A percentile compares a stretch with the other conserved stretches of the same genome.
phyloP scores from a whole-genome alignment of 37 sponge, comb jelly and placozoan species.

The Agelas oroides region DNA sequence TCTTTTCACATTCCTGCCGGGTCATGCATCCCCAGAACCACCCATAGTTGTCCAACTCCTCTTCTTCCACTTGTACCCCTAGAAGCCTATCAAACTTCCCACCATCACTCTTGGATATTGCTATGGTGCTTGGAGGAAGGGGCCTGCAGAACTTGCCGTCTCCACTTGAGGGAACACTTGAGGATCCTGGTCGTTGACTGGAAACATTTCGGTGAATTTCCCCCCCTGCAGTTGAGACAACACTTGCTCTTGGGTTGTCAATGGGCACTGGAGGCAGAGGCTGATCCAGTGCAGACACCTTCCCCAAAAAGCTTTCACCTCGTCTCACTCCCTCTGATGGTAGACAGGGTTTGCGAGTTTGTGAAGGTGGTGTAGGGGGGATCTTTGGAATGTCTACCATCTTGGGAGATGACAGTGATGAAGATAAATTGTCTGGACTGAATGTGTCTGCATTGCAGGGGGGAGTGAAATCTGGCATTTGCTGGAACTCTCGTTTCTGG shows the following conservation, averaged over 20 bases:
- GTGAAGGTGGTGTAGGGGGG: not conserved
- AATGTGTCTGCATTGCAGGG: slow-evolving; percentile 5
- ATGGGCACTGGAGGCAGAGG: slow-evolving; percentile 12
- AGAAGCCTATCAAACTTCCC: not conserved
- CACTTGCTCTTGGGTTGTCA: slow-evolving; percentile 7
- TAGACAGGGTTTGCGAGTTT: no score
- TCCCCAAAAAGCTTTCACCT: not conserved
- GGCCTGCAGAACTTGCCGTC: slow-evolving; percentile 12
- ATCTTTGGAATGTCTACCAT: not conserved
- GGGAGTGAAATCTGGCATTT: not conserved
- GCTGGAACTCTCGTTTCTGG: not conserved
- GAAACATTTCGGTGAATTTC: slow-evolving; percentile 13
- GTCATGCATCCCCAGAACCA: slow-evolving; percentile 73
- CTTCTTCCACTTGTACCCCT: not conserved
- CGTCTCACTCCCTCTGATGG: no score
- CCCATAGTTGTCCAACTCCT: slow-evolving; percentile 24
- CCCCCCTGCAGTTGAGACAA: slow-evolving; percentile 46
- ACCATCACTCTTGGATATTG: no score
- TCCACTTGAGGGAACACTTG: slow-evolving; percentile 45
- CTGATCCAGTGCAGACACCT: not conserved
- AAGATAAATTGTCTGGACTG: not conserved
- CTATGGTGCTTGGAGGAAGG: not conserved
- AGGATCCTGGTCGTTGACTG: not conserved
- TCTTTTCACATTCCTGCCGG: slow-evolving; percentile 43
- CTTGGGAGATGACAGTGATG: not conserved